phyloP scores from a whole-genome alignment of 2,797 vertebrate genomes.

The Lacerta agilis region DNA sequence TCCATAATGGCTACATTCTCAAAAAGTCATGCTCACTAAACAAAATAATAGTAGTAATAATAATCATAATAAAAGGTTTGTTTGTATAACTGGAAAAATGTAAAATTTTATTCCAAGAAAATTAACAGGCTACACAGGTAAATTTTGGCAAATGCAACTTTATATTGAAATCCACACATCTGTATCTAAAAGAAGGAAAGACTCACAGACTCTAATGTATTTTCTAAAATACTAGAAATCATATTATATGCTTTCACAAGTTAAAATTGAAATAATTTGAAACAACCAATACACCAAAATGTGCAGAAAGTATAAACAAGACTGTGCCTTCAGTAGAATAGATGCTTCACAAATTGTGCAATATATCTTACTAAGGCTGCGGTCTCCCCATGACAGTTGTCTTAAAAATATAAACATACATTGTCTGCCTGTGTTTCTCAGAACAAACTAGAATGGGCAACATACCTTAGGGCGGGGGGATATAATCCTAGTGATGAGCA shows the following conservation, averaged over 20 bases:
- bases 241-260: slow-evolving; percentile 98
- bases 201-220: slow-evolving; percentile 98
- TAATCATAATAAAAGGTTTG: slow-evolving; percentile 69
- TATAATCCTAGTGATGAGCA: slow-evolving; percentile 77
- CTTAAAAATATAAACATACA: slow-evolving; percentile 85
- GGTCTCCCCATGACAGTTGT: slow-evolving; percentile 96
- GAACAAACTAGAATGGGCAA: slow-evolving; percentile 78
- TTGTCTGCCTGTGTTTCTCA: slow-evolving; percentile 85
- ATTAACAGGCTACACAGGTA: slow-evolving; percentile 99
- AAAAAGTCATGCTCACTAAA: slow-evolving; percentile 80
- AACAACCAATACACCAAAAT: slow-evolving; percentile 97
- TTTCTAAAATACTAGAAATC: slow-evolving; percentile 98
- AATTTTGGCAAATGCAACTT: slow-evolving; percentile 99
- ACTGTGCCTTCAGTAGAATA: slow-evolving; percentile 97
- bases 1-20: slow-evolving; percentile 75
- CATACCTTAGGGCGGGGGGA: slow-evolving; percentile 74
- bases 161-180: slow-evolving; percentile 99
- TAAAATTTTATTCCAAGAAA: slow-evolving; percentile 98
- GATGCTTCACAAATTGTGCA: slow-evolving; percentile 98
- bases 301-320: slow-evolving; percentile 99
- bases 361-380: slow-evolving; percentile 99
- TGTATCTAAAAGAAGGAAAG: slow-evolving; percentile 98
- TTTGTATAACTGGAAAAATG: slow-evolving; percentile 87
- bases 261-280: slow-evolving; percentile 93
- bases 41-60: slow-evolving; percentile 70